A percentile compares a stretch with the other conserved stretches of the same genome.
phyloP scores from a whole-genome alignment of 64 coral and sea anemone genomes.

The Actinia equina region DNA sequence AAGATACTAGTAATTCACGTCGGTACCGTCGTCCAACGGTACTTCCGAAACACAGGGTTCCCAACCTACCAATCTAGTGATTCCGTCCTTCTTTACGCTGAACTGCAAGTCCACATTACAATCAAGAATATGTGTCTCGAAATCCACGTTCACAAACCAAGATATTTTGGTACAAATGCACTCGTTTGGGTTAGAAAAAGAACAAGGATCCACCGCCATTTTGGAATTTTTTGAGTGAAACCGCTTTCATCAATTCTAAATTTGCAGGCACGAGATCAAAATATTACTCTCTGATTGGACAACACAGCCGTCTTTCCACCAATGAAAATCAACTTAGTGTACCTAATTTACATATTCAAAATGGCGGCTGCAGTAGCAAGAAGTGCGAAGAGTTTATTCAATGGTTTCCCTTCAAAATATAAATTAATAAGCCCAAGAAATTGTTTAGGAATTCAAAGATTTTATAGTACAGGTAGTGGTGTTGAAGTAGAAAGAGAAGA shows the following conservation, averaged over 20 bases:
- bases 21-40: no score
- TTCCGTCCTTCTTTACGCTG: constrained; percentile 50
- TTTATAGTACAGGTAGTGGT: background rate
- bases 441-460: background rate
- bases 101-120: constrained; percentile 69
- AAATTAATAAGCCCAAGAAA: background rate
- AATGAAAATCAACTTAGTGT: background rate
- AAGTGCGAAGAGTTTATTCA: background rate
- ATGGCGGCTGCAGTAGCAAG: constrained; percentile 6
- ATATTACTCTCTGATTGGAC: background rate
- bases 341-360: constrained; percentile 6
- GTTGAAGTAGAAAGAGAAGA: constrained; percentile 24
- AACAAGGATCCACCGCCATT: constrained; percentile 63
- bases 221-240: background rate
- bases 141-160: constrained; percentile 71
- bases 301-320: background rate
- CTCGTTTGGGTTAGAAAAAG: constrained; percentile 51
- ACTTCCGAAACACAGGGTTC: no score
- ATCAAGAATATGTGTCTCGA: constrained; percentile 67
- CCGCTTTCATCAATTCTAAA: no score
- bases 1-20: no score
- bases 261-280: background rate
- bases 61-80: constrained; percentile 48
- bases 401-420: constrained; percentile 1
- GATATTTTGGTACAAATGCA: constrained; percentile 60